Percentiles rank a stretch among this genome's conserved stretches.
Evolutionary conservation across 1,140 invertebrate genomes (phyloP).

Genomic region (Micrasema longulum): DNA sequence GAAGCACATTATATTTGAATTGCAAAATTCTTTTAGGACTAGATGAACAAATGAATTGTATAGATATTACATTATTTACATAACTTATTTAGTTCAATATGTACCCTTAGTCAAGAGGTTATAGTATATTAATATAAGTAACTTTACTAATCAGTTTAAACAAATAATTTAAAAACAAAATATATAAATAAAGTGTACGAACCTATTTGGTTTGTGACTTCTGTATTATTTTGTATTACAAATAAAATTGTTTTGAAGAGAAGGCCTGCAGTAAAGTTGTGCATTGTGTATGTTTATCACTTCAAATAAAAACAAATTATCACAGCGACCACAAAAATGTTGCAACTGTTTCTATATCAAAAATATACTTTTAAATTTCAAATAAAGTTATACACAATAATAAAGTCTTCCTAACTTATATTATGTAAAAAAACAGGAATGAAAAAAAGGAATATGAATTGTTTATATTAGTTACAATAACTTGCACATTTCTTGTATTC

Average conservation of each 20-base stretch:
- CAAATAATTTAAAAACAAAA: background rate
- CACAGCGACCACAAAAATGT: background rate
- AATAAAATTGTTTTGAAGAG: slow-evolving; percentile 67
- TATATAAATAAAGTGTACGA: background rate
- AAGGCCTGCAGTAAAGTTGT: slow-evolving; percentile 58
- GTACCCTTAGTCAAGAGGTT: no score
- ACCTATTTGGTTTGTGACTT: slow-evolving; percentile 8
- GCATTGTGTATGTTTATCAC: slow-evolving; percentile 37
- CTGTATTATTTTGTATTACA: slow-evolving; percentile 57
- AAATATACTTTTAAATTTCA: no score
- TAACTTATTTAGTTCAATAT: no score
- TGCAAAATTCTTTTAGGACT: no score
- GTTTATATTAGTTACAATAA: no score
- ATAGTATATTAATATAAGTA: no score
- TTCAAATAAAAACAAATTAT: background rate
- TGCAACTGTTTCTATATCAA: no score
- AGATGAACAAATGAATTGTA: no score
- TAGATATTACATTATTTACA: background rate
- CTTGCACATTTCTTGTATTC: no score
- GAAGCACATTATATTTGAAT: no score
- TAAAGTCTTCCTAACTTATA: background rate
- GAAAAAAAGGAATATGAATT: background rate
- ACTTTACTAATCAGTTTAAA: no score
- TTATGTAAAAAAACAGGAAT: slow-evolving; percentile 2
- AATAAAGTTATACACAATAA: no score